Base-by-base conservation (phyloP, 2,113 vertebrate species). In the Engystomops pustulosus region DNA sequence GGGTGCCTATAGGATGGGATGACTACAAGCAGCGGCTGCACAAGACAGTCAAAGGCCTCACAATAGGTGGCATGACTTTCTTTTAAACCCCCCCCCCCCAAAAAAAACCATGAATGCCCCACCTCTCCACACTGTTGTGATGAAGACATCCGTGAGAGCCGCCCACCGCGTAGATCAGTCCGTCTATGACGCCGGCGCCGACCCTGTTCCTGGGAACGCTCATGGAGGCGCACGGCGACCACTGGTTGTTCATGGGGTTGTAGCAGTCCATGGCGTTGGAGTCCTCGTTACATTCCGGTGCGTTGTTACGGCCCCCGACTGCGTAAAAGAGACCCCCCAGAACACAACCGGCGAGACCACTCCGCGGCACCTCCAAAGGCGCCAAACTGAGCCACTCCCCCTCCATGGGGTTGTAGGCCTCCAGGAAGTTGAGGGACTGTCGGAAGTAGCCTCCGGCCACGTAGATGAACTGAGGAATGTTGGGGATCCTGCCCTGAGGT, bases 241-340 rank as follows among this genome's bases (percentile, higher is more conserved):
- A 99, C 79, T 92, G 94, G 89, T 98, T 95, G 88, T 95, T 98
- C 94, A 99, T 96, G 41, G 97, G 97, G 83, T 98, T 98, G 89
- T 98, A 98, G 79, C 96, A 98, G 74, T 98, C 97, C 84, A 98
- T 84, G 2, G 96, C 91, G 0, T 89, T 95, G 0, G 97, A 97
- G 90, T 98, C 97, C 87, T 94, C 96, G 91, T 98, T 98, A 14
- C 97, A 97, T 0, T 98, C 96, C 0, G 96, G 96, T 0, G 96
- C 95, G 7, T 98, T 99, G 84, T 99, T 99, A 6, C 97, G 87
- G 0, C 97, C 97, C 0, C 97, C 97, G 0, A 97, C 96, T 0
- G 97, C 97, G 0, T 98, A 98, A 25, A 98, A 94, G 1, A 99
- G 91, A 36, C 97, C 97, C 0, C 96, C 95, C 67, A 99, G 95